These are phyloP conservation scores for Hydrolagus colliei DNA, from an alignment of 2,797 vertebrate genomes.

Conservation along the genomic window DNA sequence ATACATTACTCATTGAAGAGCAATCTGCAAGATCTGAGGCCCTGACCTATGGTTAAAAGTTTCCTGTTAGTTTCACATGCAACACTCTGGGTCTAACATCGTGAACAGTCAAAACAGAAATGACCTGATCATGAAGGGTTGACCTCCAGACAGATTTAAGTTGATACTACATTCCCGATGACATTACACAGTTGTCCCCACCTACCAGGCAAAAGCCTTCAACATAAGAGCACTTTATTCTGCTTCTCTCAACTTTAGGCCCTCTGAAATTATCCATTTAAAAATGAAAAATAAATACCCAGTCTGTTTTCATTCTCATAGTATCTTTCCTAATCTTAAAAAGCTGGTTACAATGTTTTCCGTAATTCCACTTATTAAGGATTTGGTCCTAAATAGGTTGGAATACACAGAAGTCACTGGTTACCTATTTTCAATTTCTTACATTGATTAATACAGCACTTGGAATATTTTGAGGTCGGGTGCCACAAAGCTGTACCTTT, in stretches of 20 bases:
- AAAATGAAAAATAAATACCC: conserved; percentile 15
- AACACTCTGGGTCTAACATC: not conserved
- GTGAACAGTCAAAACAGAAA: conserved; percentile 12
- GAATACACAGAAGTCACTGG: conserved; percentile 17
- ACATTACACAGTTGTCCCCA: conserved; percentile 32
- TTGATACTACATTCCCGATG: conserved; percentile 1
- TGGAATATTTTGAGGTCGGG: too few relatives aligned
- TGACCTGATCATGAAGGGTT: conserved; percentile 3
- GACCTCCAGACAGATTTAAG: not conserved
- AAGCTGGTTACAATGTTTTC: not conserved
- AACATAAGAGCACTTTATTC: conserved; percentile 56
- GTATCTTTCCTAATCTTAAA: conserved; percentile 14
- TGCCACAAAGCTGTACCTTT: too few relatives aligned
- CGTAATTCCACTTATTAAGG: conserved; percentile 8
- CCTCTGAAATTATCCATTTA: conserved; percentile 50
- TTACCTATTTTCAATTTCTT: conserved; percentile 5
- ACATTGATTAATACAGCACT: too few relatives aligned
- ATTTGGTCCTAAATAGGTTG: conserved; percentile 11
- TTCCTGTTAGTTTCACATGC: not conserved
- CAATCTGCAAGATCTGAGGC: not conserved
- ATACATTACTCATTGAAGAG: not conserved
- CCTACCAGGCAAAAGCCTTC: conserved; percentile 41
- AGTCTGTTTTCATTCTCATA: not conserved
- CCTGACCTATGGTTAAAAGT: not conserved
- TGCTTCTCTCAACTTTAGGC: conserved; percentile 57